Percentiles rank a stretch among this genome's conserved stretches.
Conservation (phyloP, 2,113 vertebrate genomes). For the Ariopsis seemanni region DNA sequence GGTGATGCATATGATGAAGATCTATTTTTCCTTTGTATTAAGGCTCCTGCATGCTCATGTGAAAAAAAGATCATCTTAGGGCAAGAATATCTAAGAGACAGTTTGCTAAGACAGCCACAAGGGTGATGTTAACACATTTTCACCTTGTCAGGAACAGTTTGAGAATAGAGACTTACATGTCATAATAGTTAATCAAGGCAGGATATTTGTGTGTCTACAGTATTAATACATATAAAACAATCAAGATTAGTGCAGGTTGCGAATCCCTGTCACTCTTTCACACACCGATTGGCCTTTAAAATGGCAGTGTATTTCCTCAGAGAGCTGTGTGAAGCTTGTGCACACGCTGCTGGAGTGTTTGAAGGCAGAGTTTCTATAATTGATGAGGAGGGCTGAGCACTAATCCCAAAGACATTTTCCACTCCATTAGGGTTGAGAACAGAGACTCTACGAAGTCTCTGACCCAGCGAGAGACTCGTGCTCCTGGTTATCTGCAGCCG, state of each 20-base stretch:
- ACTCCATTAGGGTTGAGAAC: slow-evolving; percentile 41
- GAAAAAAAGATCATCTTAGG: not conserved
- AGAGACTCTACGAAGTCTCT: not conserved
- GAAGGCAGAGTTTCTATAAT: slow-evolving; percentile 41
- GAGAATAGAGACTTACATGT: not conserved
- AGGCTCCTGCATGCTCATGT: not conserved
- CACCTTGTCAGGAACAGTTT: not conserved
- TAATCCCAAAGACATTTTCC: slow-evolving; percentile 33
- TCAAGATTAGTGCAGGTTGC: not conserved
- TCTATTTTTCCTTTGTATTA: not conserved
- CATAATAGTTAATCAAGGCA: not conserved
- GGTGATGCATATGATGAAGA: not conserved
- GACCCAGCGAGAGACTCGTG: slow-evolving; percentile 10
- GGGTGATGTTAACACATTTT: not conserved
- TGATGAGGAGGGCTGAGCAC: slow-evolving; percentile 35
- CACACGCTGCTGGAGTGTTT: not conserved
- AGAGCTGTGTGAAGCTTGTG: not conserved
- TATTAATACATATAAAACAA: not conserved
- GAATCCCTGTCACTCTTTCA: not conserved
- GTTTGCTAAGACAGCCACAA: not conserved
- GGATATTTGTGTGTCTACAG: not conserved
- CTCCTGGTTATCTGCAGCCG: not conserved
- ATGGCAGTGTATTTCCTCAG: slow-evolving; percentile 8
- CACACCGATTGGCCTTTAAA: slow-evolving; percentile 7
- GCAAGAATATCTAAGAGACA: not conserved